Base-by-base conservation (phyloP, 2,113 vertebrate genomes). In the Typhlomys cinereus region DNA sequence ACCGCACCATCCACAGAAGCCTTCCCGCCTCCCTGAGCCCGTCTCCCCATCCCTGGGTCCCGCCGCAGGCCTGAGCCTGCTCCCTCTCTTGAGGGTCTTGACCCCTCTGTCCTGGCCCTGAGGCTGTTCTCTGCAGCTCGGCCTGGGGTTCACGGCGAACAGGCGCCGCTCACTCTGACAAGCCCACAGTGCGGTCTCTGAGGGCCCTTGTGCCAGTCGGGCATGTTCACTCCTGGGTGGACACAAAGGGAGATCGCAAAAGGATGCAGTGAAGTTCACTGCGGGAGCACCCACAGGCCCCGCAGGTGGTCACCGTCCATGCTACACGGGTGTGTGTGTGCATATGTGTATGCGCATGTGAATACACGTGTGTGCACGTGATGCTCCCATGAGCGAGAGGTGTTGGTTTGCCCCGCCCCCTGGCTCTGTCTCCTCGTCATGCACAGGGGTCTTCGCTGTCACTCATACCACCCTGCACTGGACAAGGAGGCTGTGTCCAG, bases 261-360 rank as follows among this genome's bases (percentile, higher is more conserved):
- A 10, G 9, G 2, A 18, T 31, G 0, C 5, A 1, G 21, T 7
- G 67, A 57, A 4, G 18, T 52, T 3, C 1, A 11, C 78, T 41
- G 11, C n/a, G 17, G 0, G 18, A 12, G n/a, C 18, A 9, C 2
- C 12, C 54, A 15, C 36, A 14, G 70, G 25, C 27, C 0, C 13
- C 17, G 20, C 7, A 4, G 62, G 29, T 2, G 29, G 54, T 27
- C n/a, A n/a, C n/a, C 21, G 10, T 34, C 11, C 23, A 2, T n/a
- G 21, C 23, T 14, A 34, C 0, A 13, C 3, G 10, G 46, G 54
- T 17, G 21, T 54, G 23, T 41, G 39, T 1, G 54, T 2, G 1
- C 7, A 11, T 0, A 2, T 23, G 39, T 57, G 5, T 34, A 48
- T 50, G 2, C 23, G 3, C n/a, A 2, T 39, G 4, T 7, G 0